Conservation (phyloP, 2,797 vertebrate species). For the Tragelaphus oryx region DNA sequence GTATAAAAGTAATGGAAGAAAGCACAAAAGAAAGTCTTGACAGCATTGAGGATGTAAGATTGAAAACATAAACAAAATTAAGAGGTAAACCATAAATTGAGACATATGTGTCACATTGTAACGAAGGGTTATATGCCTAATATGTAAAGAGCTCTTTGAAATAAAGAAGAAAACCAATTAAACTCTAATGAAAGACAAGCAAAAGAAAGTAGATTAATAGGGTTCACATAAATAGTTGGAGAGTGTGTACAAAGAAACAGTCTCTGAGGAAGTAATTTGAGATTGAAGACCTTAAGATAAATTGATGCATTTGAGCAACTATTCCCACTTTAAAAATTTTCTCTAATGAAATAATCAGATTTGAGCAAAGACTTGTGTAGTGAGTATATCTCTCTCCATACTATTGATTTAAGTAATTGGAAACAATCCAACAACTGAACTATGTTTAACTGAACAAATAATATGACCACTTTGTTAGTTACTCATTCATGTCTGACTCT, state of each 20-base stretch:
- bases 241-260: background rate
- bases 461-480: background rate
- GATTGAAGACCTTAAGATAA: background rate
- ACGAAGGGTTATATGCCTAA: background rate
- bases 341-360: constrained; percentile 9
- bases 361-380: background rate
- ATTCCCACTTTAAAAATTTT: background rate
- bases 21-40: background rate
- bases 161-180: background rate
- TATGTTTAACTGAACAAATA: background rate
- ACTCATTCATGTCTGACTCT: background rate
- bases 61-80: constrained; percentile 5
- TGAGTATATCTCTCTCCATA: background rate
- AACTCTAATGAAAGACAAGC: background rate
- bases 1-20: background rate
- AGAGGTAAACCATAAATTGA: background rate
- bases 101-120: background rate
- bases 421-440: background rate
- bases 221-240: background rate
- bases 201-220: background rate
- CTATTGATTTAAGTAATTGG: background rate
- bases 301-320: background rate
- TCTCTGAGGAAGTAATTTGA: background rate
- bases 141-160: background rate
- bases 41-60: background rate